Percentiles rank a stretch among this genome's conserved stretches.
These are phyloP conservation scores for Nebria ingens DNA, from an alignment of 1,140 invertebrate genomes.

Conservation along the genomic window DNA sequence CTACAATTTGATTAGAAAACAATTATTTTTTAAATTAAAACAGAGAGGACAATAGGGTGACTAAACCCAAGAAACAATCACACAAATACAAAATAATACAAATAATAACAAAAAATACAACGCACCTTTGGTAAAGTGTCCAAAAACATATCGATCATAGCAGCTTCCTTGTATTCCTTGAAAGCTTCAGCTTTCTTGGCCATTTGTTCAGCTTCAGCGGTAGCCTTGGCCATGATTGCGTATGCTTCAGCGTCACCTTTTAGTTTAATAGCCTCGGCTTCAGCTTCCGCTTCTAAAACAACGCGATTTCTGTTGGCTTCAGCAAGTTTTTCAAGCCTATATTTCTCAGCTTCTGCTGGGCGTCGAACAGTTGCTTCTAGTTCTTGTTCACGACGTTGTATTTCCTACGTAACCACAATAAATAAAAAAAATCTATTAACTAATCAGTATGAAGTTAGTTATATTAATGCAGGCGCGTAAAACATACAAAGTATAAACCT, in stretches of 20 bases:
- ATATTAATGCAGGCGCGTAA: too few relatives aligned
- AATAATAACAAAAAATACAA: not conserved
- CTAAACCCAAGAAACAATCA: too few relatives aligned
- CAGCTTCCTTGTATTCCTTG: conserved; percentile 91
- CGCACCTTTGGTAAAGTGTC: conserved; percentile 89
- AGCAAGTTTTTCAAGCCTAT: conserved; percentile 81
- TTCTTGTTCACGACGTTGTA: conserved; percentile 73
- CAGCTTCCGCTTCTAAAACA: conserved; percentile 86
- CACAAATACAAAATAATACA: too few relatives aligned
- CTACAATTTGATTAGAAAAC: too few relatives aligned
- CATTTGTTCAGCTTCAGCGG: conserved; percentile 94
- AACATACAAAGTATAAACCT: too few relatives aligned
- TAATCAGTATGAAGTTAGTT: too few relatives aligned
- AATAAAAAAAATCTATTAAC: not conserved
- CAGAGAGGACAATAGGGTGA: too few relatives aligned
- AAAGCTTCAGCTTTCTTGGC: conserved; percentile 92
- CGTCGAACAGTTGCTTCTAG: conserved; percentile 81
- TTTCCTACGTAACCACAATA: conserved; percentile 40
- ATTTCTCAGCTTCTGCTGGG: conserved; percentile 92
- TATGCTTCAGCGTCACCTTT: conserved; percentile 82
- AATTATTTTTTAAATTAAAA: too few relatives aligned
- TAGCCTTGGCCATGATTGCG: conserved; percentile 87
- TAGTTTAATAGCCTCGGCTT: conserved; percentile 77
- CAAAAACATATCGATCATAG: conserved; percentile 95
- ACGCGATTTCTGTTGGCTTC: conserved; percentile 81